Base-by-base conservation (phyloP, 2,797 vertebrate species). In the Pangasius sanitwongsei region DNA sequence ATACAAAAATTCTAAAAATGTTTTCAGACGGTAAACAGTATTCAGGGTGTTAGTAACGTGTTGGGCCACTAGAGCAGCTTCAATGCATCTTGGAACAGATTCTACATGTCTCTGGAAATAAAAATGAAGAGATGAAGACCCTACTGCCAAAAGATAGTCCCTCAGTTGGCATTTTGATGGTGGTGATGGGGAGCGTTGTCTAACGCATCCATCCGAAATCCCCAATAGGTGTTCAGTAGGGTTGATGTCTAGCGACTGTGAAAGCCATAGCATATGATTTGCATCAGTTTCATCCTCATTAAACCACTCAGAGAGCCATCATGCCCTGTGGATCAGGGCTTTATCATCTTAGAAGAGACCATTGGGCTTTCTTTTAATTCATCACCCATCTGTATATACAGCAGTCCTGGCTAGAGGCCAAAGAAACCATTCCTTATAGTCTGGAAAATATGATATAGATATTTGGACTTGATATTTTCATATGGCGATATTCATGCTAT, bases 381-480 rank as follows among this genome's bases (percentile, higher is more conserved):
- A 83, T 63, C 23, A 63, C 4, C 25, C 59, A 3, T 67, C 6
- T 83, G 57, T 63, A 9, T 83, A n/a, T 83, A 65, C 8, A 83
- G 31, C 55, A 82, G 55, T 61, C 7, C 18, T 82, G 82, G 41
- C 82, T 25, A 12, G 11, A 16, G 23, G 59, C 57, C 41, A 67
- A 69, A 67, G 8, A 50, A 31, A 50, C 61, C 83, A 69, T 63
- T 23, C 25, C 61, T 44, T 63, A 48, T 18, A 65, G 37, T 65
- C 82, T 84, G 83, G 61, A 84, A 84, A 50, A 57, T n/a, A 65
- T 50, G 44, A 67, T 50, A 67, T 67, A 31, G 63, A 67, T 67
- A 28, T 84, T 61, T 53, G 28, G 41, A 72, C 88, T 78, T 83
- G 9, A 77, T 77, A 78, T 53, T 78, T 63, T 63, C 37, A 48